Evolutionary conservation across 2,113 vertebrate species (phyloP).

Genomic region (Saguinus imperator): DNA sequence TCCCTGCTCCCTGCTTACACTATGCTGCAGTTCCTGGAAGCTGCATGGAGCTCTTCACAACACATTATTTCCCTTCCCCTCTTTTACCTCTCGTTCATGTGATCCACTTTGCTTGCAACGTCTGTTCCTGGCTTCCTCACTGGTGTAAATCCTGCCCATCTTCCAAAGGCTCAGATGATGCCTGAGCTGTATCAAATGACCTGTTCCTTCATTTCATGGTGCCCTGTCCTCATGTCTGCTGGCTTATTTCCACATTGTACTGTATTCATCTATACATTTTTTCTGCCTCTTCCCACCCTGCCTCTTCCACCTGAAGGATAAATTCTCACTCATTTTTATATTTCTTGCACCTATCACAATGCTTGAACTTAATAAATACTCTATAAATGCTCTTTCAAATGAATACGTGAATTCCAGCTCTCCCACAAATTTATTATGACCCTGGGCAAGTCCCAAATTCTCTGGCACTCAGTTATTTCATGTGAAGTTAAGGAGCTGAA

Average conservation of each 20-base stretch:
- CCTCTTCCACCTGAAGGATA: neutral
- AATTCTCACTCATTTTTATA: slow-evolving; percentile 18
- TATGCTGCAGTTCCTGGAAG: neutral
- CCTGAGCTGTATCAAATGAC: neutral
- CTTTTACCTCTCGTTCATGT: neutral
- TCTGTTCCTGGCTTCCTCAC: neutral
- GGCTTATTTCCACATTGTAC: neutral
- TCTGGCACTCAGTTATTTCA: slow-evolving; percentile 50
- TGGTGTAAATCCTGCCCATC: neutral
- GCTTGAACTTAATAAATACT: neutral
- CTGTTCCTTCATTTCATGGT: neutral
- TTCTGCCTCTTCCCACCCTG: neutral
- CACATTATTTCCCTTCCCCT: neutral
- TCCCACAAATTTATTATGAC: slow-evolving; percentile 54
- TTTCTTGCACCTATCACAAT: neutral
- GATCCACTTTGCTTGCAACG: neutral
- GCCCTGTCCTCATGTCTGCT: neutral
- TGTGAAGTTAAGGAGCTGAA: slow-evolving; percentile 69
- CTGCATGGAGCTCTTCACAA: neutral
- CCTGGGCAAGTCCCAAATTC: slow-evolving; percentile 58
- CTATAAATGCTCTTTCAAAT: neutral
- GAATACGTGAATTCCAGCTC: slow-evolving; percentile 47
- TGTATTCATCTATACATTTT: neutral
- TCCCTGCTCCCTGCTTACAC: neutral
- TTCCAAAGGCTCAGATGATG: neutral